These are phyloP conservation scores for Leiothrix lutea DNA, from an alignment of 2,113 vertebrate species.

Conservation along the genomic window DNA sequence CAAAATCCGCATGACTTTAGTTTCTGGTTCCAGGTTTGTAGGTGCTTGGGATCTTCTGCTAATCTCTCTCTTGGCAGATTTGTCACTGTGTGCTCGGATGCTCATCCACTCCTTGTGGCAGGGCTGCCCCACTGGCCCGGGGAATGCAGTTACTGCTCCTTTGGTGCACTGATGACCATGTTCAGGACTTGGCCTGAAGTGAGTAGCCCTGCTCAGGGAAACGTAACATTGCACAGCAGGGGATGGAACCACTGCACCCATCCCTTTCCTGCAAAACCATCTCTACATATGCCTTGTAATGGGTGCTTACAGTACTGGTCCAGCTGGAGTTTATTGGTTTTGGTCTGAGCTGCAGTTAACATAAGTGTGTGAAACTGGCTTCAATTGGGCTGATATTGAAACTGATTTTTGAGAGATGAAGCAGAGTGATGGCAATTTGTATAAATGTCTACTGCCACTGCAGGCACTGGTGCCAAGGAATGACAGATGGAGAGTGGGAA, in stretches of 20 bases:
- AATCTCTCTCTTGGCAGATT: neutral
- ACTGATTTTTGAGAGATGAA: neutral
- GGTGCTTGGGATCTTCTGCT: neutral
- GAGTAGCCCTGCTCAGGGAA: neutral
- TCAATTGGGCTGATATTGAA: neutral
- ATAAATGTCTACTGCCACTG: neutral
- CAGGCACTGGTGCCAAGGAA: neutral
- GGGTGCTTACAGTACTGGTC: neutral
- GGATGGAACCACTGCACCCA: neutral
- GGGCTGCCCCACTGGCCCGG: fast-evolving
- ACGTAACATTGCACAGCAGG: neutral
- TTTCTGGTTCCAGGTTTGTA: neutral
- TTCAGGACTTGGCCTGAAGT: neutral
- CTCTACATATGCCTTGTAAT: neutral
- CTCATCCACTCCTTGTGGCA: neutral
- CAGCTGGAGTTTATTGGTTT: neutral
- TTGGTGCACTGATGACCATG: neutral
- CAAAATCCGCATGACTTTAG: neutral
- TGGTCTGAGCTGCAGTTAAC: neutral
- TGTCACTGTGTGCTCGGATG: neutral
- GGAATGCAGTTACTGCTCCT: fast-evolving
- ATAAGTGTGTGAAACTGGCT: neutral
- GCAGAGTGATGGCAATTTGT: neutral
- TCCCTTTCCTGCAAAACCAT: neutral
- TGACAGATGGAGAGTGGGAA: neutral